Base-by-base conservation (phyloP, 1,140 invertebrate species). In the Geopemphigus sp. region DNA sequence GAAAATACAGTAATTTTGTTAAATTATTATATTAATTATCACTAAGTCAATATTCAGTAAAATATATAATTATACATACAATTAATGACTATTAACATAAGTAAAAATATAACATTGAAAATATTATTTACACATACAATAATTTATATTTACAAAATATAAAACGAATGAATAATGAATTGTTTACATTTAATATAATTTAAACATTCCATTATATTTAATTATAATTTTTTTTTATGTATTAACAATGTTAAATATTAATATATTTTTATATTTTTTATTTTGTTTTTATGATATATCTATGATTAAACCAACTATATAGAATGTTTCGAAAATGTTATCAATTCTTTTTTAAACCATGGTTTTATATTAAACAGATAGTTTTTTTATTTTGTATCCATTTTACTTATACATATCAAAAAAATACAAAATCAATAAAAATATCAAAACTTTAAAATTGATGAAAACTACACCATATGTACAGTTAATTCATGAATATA, bases 151-250 rank as follows among this genome's bases (percentile, higher is more conserved):
- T 47, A 50, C 17, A 10, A 57, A 57, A 26, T 50, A 24, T 24
- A 47, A 68, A 68, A 12, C 24, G 45, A 68, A 47, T 68, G 39
- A 47, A 15, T 47, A 68, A 47, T 11, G 15, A 68, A 70, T 11
- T 53, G 57, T 15, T 26, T 12, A 19, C 22, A 70, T 15, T 29
- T 70, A 53, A 12, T 19, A 26, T 70, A 53, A 15, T 26, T 53
- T 53, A 29, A 53, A 22, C 26, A 26, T 26, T 39, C 32, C 32
- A 39, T 26, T 70, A 70, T 53, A 10, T 53, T 53, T 53, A 70
- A 53, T 53, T 70, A 22, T 53, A 24, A 70, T 70, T 70, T 19
- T 24, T 70, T 70, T 70, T 17, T 39, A 39, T 70, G 17, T 29
- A 53, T 70, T 70, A 70, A 70, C 47, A 26, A 29, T 70, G 15